Evolutionary conservation across 2,888 invertebrate species (phyloP).

Genomic region (Pheosia gnoma): DNA sequence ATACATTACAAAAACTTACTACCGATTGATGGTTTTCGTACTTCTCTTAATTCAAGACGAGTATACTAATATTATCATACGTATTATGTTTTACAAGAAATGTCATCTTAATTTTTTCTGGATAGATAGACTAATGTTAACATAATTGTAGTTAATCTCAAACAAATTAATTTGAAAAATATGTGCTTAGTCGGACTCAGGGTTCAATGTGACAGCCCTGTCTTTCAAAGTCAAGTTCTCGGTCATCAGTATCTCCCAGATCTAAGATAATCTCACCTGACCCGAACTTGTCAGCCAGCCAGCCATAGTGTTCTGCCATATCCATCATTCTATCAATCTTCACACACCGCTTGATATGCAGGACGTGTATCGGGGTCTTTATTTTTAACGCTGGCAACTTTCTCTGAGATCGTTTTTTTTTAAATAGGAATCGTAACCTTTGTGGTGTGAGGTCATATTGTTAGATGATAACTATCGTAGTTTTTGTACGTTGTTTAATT

Average conservation of each 20-base stretch:
- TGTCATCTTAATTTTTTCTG: no score
- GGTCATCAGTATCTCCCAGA: conserved; percentile 38
- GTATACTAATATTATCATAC: no score
- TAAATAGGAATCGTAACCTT: conserved; percentile 11
- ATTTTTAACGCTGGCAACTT: conserved; percentile 41
- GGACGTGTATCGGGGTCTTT: conserved; percentile 33
- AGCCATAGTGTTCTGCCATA: conserved; percentile 47
- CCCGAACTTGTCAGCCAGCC: conserved; percentile 43
- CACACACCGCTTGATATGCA: conserved; percentile 42
- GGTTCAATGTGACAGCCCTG: conserved; percentile 18
- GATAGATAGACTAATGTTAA: no score
- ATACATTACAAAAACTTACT: no score
- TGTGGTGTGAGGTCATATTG: conserved; percentile 18
- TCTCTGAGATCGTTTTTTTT: conserved; percentile 19
- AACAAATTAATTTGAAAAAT: not conserved
- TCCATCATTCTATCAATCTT: conserved; percentile 52
- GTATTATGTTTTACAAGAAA: no score
- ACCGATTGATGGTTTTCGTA: no score
- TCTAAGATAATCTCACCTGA: conserved; percentile 48
- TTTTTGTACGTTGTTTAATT: conserved; percentile 4
- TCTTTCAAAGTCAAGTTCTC: conserved; percentile 35
- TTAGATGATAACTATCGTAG: not conserved
- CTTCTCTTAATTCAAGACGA: no score
- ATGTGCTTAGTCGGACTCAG: not conserved
- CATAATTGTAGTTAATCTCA: no score